Base-by-base conservation (phyloP, 1,140 invertebrate genomes). In the Berghia stephanieae region DNA sequence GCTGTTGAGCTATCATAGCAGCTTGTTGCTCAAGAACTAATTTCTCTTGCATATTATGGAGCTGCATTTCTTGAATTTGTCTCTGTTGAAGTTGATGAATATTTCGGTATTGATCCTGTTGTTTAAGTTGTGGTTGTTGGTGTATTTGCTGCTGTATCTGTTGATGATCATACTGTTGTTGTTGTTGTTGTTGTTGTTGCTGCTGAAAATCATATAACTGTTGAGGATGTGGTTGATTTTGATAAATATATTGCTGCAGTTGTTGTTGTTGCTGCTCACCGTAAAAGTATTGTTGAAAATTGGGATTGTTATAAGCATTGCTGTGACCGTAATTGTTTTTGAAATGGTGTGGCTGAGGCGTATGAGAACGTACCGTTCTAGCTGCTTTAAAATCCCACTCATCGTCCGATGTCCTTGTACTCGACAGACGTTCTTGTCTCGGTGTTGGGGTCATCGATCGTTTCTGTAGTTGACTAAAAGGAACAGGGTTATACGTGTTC, bases 351-450 rank as follows among this genome's bases (percentile, higher is more conserved):
- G 85, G 82, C 52, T 85, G 83, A 10, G 85, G 84, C 40, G 84
- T 85, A 79, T 84, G 84, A 18, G 85, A 85, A 24, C 84, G 66
- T 1, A 83, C 60, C 55, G 80, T 76, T 18, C 80, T 82, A 21
- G 83, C 81, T 49, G 84, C 69, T 16, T 75, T 81, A 52, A 66
- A 75, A 38, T 75, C 46, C 24, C 46, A 40, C 24, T 67, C 71
- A 49, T 55, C 67, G 24, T 69, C 52, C 21, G 67, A 42, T n/a
- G 49, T 43, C 10, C 72, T 6, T 21, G 31, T 63, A 40, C 72
- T 78, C 43, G 49, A 42, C 24, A 55, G 31, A 5, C 57, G 77
- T 69, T 79, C 78, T 46, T 79, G 78, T 18, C 78, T 36, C 3
- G 79, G 79, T 1, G 75, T 77, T 21, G 79, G 79, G 6, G 75